Base-by-base conservation (phyloP, 2,797 vertebrate species). In the Steatocranus sp. region DNA sequence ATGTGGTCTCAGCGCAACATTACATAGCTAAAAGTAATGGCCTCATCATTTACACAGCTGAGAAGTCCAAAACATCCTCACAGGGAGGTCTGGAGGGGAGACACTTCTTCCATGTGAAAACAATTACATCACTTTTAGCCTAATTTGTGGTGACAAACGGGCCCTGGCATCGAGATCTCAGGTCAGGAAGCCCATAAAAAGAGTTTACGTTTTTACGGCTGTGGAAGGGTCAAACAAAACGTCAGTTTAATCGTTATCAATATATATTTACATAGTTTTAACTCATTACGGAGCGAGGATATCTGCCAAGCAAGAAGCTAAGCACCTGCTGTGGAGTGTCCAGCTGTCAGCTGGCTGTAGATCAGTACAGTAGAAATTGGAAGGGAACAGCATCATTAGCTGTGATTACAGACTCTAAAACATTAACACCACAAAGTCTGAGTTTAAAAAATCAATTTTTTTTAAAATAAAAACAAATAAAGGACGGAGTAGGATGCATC, bases 11-110 rank as follows among this genome's bases (percentile, higher is more conserved):
- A 50, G 70, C 61, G 76, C 51, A 54, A 74, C 76, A 82, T 56
- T 32, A 20, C 14, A 76, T 56, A 70, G 80, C 75, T 18, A 79
- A 48, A 41, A 61, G 27, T 20, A 18, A 38, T 89, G 87, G 86
- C 50, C 25, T 91, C 87, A 90, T 88, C 80, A 68, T 83, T 80
- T 49, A 85, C 56, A 86, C 85, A 89, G 84, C 77, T 86, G 85
- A 92, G 84, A 85, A 43, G 43, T 87, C 91, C 46, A 88, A 89
- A 90, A 86, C 85, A 86, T 80, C 49, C 73, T 73, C 12, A 41
- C 8, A 27, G 41, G 30, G 41, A 14, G 75, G 76, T 83, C 79
- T 76, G 20, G 6, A 50, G 81, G 63, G 77, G 20, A 70, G 81
- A 83, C 43, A 27, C 66, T 80, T 82, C 77, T 85, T 56, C 27